Evolutionary conservation across 2,113 vertebrate genomes (phyloP).

Genomic region (Calonectris borealis): DNA sequence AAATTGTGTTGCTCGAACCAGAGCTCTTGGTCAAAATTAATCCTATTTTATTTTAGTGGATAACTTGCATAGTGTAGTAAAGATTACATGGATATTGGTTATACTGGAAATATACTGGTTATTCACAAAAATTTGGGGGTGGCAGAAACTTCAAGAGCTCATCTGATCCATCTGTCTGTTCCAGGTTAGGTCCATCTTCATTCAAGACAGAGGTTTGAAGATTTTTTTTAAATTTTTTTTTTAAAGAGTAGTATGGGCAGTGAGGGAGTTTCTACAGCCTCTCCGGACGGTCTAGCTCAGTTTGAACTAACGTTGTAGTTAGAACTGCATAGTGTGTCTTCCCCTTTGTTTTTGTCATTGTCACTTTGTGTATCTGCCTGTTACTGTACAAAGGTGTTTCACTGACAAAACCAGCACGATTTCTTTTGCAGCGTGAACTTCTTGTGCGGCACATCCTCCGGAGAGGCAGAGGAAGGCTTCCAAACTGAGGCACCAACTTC

Average conservation of each 20-base stretch:
- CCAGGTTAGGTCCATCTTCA: background rate
- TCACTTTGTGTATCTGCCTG: background rate
- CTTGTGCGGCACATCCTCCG: background rate
- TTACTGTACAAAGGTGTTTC: background rate
- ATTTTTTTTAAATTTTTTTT: background rate
- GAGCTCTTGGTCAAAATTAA: background rate
- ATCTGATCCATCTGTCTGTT: background rate
- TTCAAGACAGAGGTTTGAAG: background rate
- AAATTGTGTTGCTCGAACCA: background rate
- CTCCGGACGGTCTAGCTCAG: background rate
- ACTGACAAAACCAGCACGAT: background rate
- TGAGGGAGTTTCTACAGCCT: background rate
- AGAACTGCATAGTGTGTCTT: background rate
- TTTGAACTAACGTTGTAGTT: background rate
- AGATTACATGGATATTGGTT: accelerated
- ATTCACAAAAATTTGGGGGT: background rate
- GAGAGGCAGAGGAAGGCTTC: background rate
- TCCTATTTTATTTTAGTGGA: background rate
- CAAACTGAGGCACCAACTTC: background rate
- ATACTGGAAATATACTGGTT: background rate
- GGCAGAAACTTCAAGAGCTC: background rate
- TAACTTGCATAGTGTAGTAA: background rate
- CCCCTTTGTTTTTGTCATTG: background rate
- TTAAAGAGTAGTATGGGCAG: background rate
- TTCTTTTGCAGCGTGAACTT: background rate